Evolutionary conservation across 2,797 vertebrate species (phyloP).

Genomic region (Coregonus sp.): DNA sequence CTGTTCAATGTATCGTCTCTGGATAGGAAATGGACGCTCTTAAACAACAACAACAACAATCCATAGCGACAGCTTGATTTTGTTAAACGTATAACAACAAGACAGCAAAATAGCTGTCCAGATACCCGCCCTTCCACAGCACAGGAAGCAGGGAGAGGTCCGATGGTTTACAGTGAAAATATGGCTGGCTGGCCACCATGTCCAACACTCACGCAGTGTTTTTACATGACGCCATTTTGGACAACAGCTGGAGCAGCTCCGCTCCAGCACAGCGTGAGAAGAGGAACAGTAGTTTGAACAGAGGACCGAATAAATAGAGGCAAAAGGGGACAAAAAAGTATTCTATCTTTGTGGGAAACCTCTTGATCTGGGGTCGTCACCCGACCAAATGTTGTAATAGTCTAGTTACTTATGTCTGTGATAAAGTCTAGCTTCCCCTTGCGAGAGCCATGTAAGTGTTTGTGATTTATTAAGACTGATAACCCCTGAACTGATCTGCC

Average conservation of each 20-base stretch:
- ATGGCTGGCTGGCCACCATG: background rate
- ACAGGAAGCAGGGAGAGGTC: slow-evolving; percentile 23
- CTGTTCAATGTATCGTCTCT: slow-evolving; percentile 56
- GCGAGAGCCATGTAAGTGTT: slow-evolving; percentile 18
- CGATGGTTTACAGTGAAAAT: slow-evolving; percentile 23
- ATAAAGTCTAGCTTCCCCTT: slow-evolving; percentile 1
- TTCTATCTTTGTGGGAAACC: background rate
- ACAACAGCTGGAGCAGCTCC: slow-evolving; percentile 18
- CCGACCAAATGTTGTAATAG: slow-evolving; percentile 11
- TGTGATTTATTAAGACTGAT: slow-evolving; percentile 38
- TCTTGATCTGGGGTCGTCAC: slow-evolving; percentile 2
- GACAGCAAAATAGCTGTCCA: slow-evolving; percentile 38
- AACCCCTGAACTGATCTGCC: slow-evolving; percentile 26
- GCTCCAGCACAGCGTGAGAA: background rate
- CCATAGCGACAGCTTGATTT: slow-evolving; percentile 54
- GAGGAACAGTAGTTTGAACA: background rate
- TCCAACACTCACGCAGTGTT: slow-evolving; percentile 17
- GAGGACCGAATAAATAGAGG: background rate
- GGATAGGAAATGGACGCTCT: slow-evolving; percentile 47
- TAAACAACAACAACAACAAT: slow-evolving; percentile 52
- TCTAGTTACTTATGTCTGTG: slow-evolving; percentile 23
- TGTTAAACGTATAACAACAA: slow-evolving; percentile 55
- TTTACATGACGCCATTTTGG: slow-evolving; percentile 14
- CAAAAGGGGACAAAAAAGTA: background rate
- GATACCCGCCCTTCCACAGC: slow-evolving; percentile 15